Evolutionary conservation across 1,140 invertebrate species (phyloP).

Genomic region (Drosophila sturtevanti): DNA sequence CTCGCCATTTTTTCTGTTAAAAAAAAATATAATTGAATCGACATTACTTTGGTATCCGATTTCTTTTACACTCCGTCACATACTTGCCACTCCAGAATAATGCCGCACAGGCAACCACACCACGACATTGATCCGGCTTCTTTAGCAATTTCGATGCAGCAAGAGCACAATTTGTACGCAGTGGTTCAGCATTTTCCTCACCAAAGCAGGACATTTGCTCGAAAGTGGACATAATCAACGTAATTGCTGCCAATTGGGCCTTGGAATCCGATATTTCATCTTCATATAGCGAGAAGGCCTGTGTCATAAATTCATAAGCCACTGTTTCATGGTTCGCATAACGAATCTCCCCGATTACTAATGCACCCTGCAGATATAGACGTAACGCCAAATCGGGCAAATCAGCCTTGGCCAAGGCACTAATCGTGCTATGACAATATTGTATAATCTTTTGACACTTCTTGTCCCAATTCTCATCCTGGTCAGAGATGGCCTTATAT

Average conservation of each 20-base stretch:
- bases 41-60: background rate
- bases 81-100: constrained; percentile 97
- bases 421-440: constrained; percentile 98
- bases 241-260: constrained; percentile 97
- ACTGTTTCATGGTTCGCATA: constrained; percentile 98
- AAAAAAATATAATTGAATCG: constrained; percentile 24
- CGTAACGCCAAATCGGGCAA: constrained; percentile 95
- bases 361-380: constrained; percentile 96
- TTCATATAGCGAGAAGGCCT: constrained; percentile 98
- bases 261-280: constrained; percentile 99
- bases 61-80: background rate
- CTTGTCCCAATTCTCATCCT: constrained; percentile 99
- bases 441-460: constrained; percentile 99
- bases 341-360: constrained; percentile 95
- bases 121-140: constrained; percentile 98
- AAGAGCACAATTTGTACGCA: constrained; percentile 96
- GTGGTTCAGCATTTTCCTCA: constrained; percentile 98
- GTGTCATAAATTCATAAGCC: constrained; percentile 99
- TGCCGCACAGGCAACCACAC: constrained; percentile 95
- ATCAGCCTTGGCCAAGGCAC: constrained; percentile 95
- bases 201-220: constrained; percentile 97
- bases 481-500: constrained; percentile 89
- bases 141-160: constrained; percentile 97
- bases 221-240: constrained; percentile 96
- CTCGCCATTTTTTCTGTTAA: constrained; percentile 84